Base-by-base conservation (phyloP, 1,140 invertebrate species). In the Leucophenga varia region DNA sequence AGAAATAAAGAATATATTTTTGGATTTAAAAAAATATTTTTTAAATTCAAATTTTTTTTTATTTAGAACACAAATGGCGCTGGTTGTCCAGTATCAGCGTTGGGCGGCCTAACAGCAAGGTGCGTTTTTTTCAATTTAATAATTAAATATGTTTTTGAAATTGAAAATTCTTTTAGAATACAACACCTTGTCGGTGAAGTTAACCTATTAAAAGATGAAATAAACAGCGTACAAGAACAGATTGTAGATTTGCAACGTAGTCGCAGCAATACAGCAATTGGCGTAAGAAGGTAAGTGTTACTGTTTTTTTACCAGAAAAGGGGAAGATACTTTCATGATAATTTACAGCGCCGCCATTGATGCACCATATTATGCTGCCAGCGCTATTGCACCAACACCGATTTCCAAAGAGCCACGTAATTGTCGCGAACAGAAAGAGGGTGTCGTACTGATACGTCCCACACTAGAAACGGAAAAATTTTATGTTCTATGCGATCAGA, bases 401-500 rank as follows among this genome's bases (percentile, higher is more conserved):
- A 21, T 43, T 2, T 8, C 13, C 0, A 53, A 59, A 13, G 37
- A 54, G 6, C 64, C 64, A 0, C 36, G 52, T 1, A 60, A 44
- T 20, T 67, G 64, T 13, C 7, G 46, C 0, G 43, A 43, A 6
- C 64, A 67, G 25, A 55, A 58, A 13, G 51, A 68, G 5, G 64
- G 64, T 2, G 13, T 25, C 16, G 47, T 64, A 5, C 46, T 21
- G 8, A 70, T 70, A 2, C 39, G 35, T 0, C 43, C 63, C 0
- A 36, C 38, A 0, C 5, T 19, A 1, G 35, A 59, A 10, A 31
- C 31, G 17, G 51, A 78, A n/a, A 77, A 83, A 0, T 83, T 86
- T 55, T 80, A 81, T 55, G 83, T 80, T 2, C 77, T 78, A n/a
- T 86, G 85, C 54, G 78, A 77, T 30, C 79, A 79, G 7, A 75